Evolutionary conservation across 2,797 vertebrate species (phyloP).

Genomic region (Gymnothorax reevesii): DNA sequence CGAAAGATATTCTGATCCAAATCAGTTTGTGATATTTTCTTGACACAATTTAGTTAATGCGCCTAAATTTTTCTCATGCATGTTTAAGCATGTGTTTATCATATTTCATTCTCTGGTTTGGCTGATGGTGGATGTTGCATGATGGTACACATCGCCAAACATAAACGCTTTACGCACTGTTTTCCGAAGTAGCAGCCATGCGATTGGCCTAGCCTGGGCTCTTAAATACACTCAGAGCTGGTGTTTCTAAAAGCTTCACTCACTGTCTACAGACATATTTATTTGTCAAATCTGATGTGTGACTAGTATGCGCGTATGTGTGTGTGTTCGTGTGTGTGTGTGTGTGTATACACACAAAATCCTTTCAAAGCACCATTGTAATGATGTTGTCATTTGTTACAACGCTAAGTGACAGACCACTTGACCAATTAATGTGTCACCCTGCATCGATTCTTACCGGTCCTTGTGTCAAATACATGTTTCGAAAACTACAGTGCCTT

Average conservation of each 20-base stretch:
- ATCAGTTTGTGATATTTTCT: too few species aligned
- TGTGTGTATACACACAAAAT: background rate
- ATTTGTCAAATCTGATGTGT: slow-evolving; percentile 38
- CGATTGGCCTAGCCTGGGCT: slow-evolving; percentile 26
- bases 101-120: background rate
- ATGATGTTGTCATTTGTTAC: slow-evolving; percentile 29
- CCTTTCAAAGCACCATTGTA: slow-evolving; percentile 22
- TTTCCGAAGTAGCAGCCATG: slow-evolving; percentile 37
- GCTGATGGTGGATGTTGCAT: background rate
- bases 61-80: too few species aligned
- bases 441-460: background rate
- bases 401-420: background rate
- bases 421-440: slow-evolving; percentile 13
- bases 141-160: slow-evolving; percentile 34
- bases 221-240: slow-evolving; percentile 23
- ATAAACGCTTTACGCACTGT: slow-evolving; percentile 36
- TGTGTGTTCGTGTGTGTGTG: background rate
- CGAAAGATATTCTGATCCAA: too few species aligned
- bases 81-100: background rate
- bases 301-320: slow-evolving; percentile 30
- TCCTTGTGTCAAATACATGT: background rate
- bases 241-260: slow-evolving; percentile 25
- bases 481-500: background rate
- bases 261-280: slow-evolving; percentile 32
- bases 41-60: too few species aligned